Percentiles rank a stretch among this genome's conserved stretches.
These are phyloP conservation scores for Otolemur garnettii DNA, from an alignment of 2,113 vertebrate genomes.

Conservation along the genomic window DNA sequence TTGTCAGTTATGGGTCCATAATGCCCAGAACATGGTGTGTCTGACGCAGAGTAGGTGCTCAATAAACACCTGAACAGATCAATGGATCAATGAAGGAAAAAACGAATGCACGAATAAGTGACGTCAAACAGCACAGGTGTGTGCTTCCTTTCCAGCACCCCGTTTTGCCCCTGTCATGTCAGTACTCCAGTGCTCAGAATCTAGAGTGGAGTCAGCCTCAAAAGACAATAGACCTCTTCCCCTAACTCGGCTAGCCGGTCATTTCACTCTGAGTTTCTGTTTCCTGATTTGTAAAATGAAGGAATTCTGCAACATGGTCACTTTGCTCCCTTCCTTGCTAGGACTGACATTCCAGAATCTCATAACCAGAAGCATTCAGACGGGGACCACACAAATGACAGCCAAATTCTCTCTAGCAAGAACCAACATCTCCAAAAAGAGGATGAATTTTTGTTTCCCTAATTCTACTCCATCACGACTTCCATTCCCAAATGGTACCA, in stretches of 20 bases:
- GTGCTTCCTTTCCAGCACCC: neutral
- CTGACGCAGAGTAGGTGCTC: neutral
- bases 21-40: no score
- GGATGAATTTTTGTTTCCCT: no score
- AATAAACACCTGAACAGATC: no score
- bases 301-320: neutral
- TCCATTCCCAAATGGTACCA: no score
- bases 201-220: neutral
- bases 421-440: no score
- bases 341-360: neutral
- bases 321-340: neutral
- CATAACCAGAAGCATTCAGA: neutral
- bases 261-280: neutral
- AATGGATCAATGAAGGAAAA: neutral
- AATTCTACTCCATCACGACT: no score
- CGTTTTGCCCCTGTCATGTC: neutral
- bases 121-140: neutral
- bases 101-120: no score
- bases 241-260: neutral
- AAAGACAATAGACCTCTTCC: neutral
- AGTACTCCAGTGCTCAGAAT: neutral
- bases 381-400: no score
- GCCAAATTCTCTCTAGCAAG: no score
- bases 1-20: neutral
- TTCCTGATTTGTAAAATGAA: neutral